Conservation (phyloP, 2,113 vertebrate species). For the Struthidea cinerea region DNA sequence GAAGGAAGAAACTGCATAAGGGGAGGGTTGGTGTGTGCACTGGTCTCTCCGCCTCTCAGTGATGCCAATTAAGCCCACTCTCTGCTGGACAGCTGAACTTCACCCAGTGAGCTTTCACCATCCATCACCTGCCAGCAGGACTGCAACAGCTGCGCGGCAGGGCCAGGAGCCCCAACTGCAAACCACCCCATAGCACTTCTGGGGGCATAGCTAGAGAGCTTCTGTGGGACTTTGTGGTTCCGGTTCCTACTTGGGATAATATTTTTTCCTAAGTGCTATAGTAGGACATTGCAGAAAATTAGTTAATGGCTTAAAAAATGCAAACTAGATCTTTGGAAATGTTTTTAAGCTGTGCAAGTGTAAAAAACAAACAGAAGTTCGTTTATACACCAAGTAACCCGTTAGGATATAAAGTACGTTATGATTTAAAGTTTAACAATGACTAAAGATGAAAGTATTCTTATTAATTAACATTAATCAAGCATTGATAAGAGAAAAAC, state of each 20-base stretch:
- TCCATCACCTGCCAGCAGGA: not conserved
- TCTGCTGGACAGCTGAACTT: not conserved
- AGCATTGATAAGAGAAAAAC: not conserved
- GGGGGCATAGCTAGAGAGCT: not conserved
- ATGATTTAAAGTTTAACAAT: not conserved
- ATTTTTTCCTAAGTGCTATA: not conserved
- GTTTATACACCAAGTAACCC: not conserved
- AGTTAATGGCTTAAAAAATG: not conserved
- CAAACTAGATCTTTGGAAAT: not conserved
- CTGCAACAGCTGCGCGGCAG: not conserved
- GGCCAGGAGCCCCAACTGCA: not conserved
- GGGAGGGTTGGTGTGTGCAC: not conserved
- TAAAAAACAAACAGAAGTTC: not conserved
- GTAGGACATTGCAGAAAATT: not conserved
- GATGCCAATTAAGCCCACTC: not conserved
- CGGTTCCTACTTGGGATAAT: not conserved
- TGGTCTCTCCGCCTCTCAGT: fast-evolving
- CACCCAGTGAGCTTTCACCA: not conserved
- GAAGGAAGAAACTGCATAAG: not conserved
- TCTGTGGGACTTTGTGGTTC: not conserved
- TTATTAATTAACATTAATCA: not conserved
- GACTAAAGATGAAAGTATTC: not conserved
- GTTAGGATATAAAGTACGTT: not conserved
- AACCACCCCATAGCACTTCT: not conserved
- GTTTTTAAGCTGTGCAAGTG: not conserved